These are phyloP conservation scores for Maconellicoccus hirsutus DNA, from an alignment of 1,140 invertebrate species.

Conservation along the genomic window DNA sequence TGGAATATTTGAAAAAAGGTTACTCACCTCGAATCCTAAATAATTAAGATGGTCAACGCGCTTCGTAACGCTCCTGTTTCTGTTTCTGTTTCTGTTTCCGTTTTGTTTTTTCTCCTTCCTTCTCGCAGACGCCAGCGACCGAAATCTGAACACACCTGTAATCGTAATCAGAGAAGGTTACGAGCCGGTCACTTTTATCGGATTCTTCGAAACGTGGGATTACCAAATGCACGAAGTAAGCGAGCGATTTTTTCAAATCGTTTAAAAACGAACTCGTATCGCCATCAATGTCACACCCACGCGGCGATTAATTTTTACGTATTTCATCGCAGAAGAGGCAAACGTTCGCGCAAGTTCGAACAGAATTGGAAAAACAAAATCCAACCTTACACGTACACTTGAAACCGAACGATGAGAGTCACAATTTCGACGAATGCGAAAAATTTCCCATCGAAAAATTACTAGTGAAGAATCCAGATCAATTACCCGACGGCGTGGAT, in stretches of 20 bases:
- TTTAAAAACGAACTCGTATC: too few species aligned
- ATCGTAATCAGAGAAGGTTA: conserved; percentile 64
- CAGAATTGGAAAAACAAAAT: conserved; percentile 39
- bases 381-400: conserved; percentile 38
- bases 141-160: conserved; percentile 65
- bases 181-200: conserved; percentile 81
- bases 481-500: conserved; percentile 68
- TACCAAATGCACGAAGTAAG: conserved; percentile 63
- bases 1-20: conserved; percentile 40
- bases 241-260: too few species aligned
- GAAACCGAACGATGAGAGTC: conserved; percentile 37
- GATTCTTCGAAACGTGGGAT: conserved; percentile 83
- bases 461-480: conserved; percentile 55
- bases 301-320: conserved; percentile 19
- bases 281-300: too few species aligned
- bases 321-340: conserved; percentile 42
- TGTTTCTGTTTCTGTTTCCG: too few species aligned
- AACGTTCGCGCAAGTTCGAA: conserved; percentile 48
- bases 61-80: too few species aligned
- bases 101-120: too few species aligned
- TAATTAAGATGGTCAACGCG: too few species aligned
- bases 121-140: conserved; percentile 25
- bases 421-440: conserved; percentile 55
- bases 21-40: too few species aligned
- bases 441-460: conserved; percentile 68